Conservation (phyloP, 1,140 invertebrate species). For the Zophobas morio region DNA sequence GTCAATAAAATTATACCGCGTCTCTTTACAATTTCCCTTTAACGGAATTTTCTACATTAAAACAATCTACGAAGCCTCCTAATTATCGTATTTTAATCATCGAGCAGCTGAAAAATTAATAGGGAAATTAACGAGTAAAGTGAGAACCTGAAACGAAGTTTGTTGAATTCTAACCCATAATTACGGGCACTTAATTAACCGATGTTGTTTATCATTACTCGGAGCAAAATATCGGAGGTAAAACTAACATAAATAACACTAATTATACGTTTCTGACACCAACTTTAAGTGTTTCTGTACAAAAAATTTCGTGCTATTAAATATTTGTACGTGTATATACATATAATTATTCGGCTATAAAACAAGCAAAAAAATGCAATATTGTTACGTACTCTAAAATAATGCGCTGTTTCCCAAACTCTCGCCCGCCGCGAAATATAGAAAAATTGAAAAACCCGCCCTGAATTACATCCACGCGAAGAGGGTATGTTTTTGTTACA, state of each 20-base stretch:
- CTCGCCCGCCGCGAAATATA: background rate
- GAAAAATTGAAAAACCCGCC: constrained; percentile 33
- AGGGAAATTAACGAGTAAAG: background rate
- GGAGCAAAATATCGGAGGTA: constrained; percentile 6
- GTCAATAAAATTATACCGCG: no score
- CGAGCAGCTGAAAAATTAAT: constrained; percentile 4
- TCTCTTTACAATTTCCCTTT: no score
- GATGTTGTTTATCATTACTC: constrained; percentile 24
- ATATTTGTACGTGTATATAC: no score
- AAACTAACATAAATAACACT: constrained; percentile 22
- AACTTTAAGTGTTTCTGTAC: constrained; percentile 3
- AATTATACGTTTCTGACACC: constrained; percentile 26
- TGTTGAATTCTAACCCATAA: constrained; percentile 23
- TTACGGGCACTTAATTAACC: constrained; percentile 15
- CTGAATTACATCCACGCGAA: constrained; percentile 28
- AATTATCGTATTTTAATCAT: constrained; percentile 4
- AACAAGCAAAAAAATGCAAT: no score
- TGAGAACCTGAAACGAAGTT: constrained; percentile 17
- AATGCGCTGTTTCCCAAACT: no score
- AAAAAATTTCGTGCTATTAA: no score
- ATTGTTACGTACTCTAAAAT: no score
- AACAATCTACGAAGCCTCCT: background rate
- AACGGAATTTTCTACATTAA: no score
- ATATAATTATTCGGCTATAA: no score
- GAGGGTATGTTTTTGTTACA: constrained; percentile 37